These are phyloP conservation scores for Geopemphigus sp. DNA, from an alignment of 1,140 invertebrate genomes.

Conservation along the genomic window DNA sequence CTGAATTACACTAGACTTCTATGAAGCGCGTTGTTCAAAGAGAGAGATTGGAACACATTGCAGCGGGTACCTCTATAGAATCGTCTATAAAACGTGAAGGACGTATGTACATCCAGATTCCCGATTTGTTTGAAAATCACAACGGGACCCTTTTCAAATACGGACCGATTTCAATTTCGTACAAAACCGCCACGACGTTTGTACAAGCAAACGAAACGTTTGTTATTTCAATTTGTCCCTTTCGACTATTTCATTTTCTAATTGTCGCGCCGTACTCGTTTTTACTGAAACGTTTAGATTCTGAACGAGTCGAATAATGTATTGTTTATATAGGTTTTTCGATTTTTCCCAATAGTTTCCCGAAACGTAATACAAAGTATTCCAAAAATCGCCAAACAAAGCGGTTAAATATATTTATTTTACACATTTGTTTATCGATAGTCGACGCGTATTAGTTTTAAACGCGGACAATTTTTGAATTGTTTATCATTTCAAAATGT, in stretches of 20 bases:
- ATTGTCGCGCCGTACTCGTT: conserved; percentile 1
- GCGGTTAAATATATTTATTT: too few relatives aligned
- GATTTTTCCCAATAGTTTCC: too few relatives aligned
- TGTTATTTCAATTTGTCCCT: background rate
- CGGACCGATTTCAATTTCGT: conserved; percentile 5
- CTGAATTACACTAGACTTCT: background rate
- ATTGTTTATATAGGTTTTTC: too few relatives aligned
- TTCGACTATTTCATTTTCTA: background rate
- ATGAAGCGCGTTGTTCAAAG: background rate
- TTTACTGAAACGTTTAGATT: background rate
- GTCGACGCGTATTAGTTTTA: too few relatives aligned
- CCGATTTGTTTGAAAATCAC: background rate
- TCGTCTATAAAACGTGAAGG: conserved; percentile 1
- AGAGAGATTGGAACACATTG: background rate
- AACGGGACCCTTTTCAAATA: background rate
- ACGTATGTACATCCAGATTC: background rate
- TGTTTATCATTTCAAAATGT: background rate
- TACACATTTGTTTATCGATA: too few relatives aligned
- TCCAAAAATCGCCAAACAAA: too few relatives aligned
- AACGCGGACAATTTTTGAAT: too few relatives aligned
- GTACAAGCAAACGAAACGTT: too few relatives aligned
- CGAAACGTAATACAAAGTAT: too few relatives aligned
- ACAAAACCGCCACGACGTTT: conserved; percentile 8
- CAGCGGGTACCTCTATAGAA: background rate
- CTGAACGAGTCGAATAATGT: too few relatives aligned